Percentiles rank a stretch among this genome's conserved stretches.
Evolutionary conservation across 2,888 invertebrate species (phyloP).

Genomic region (Craniophora ligustri): DNA sequence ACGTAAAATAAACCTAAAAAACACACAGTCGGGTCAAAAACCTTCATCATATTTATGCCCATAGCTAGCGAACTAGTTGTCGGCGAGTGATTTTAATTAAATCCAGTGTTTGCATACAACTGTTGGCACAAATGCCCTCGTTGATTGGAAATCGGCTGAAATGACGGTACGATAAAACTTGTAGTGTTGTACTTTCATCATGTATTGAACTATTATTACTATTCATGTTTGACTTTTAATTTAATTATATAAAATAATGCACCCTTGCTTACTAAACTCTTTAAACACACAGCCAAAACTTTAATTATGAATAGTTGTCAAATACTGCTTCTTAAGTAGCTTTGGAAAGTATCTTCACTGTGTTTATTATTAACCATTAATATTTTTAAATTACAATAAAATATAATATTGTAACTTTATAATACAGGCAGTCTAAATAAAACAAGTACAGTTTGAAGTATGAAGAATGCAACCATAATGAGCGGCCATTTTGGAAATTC

Average conservation of each 20-base stretch:
- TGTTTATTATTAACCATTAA: too few relatives aligned
- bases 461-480: not conserved
- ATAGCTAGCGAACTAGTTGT: conserved; percentile 2
- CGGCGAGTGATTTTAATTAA: conserved; percentile 39
- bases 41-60: conserved; percentile 2
- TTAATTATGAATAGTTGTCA: too few relatives aligned
- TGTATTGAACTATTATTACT: not conserved
- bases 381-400: too few relatives aligned
- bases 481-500: not conserved
- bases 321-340: too few relatives aligned
- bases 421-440: not conserved
- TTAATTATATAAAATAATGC: too few relatives aligned
- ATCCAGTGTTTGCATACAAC: conserved; percentile 28
- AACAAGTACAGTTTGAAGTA: not conserved
- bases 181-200: not conserved
- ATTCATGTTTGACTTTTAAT: too few relatives aligned
- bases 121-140: conserved; percentile 34
- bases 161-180: conserved; percentile 4
- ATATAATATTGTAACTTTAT: too few relatives aligned
- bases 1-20: not conserved
- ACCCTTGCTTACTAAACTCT: too few relatives aligned
- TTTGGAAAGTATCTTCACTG: too few relatives aligned
- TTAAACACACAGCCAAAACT: too few relatives aligned
- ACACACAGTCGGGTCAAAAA: not conserved
- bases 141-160: conserved; percentile 36